Base-by-base conservation (phyloP, 1,140 invertebrate genomes). In the Anastrepha obliqua region DNA sequence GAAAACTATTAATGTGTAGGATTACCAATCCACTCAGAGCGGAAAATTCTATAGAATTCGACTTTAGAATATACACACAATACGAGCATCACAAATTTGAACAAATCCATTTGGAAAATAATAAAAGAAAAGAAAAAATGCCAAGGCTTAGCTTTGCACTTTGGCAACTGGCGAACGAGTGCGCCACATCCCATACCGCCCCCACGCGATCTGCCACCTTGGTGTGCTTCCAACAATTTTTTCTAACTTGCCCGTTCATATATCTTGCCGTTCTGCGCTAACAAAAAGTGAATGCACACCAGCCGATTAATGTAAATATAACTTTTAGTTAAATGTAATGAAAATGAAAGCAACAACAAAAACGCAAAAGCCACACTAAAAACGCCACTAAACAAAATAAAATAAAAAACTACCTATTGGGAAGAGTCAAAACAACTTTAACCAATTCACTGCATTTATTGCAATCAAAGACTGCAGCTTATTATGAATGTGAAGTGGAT, bases 281-380 rank as follows among this genome's bases (percentile, higher is more conserved):
- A 81, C 74, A 81, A 81, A 81, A 81, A 81, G 47, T 81, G 74
- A 81, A 81, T 81, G 74, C 74, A 81, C 74, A 81, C 47, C 44
- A 81, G 74, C 74, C 47, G 74, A 55, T 81, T 55, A 51, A 81
- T 81, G 47, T 81, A 81, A 81, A 81, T 81, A 81, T 55, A 81
- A 20, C 13, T 55, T 81, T 81, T 55, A 81, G 74, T 55, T 81
- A 81, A 62, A 62, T 62, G n/a, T 29, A 81, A 55, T 81, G 74
- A 81, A 51, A 55, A 55, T 55, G 74, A 81, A 58, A 9, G 47
- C 74, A 81, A 20, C 74, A 55, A 81, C 44, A 29, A 81, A 58
- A 29, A 29, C 4, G 29, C n/a, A 3, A 70, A 67, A 70, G 20
- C 11, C 6, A 44, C 55, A 55, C 5, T 47, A 55, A 70, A n/a